Base-by-base conservation (phyloP, 1,140 invertebrate species). In the Drosophila nebulosa region DNA sequence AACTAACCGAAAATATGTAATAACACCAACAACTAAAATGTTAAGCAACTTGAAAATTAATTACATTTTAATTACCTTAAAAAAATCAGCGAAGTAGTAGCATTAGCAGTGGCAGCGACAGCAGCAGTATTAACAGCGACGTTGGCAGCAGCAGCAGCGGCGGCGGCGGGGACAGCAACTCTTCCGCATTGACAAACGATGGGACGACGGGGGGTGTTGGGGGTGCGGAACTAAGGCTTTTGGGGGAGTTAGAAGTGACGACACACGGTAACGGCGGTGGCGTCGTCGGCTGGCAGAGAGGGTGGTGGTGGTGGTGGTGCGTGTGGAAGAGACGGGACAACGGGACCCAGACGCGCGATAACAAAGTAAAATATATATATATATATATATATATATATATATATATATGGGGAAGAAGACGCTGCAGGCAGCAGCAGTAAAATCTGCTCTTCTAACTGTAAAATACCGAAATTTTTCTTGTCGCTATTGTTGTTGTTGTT, bases 401-500 rank as follows among this genome's bases (percentile, higher is more conserved):
- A n/a, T n/a, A n/a, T n/a, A n/a, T 63, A 59, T 51, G 69, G 63
- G 50, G 36, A 21, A 63, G 56, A 70, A 50, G 32, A 61, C 36
- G 67, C 52, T 51, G 14, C 21, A 55, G 14, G 35, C 52, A 46
- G 10, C 22, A 71, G 53, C 16, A n/a, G 61, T 6, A 39, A 39
- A 21, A 46, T 46, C 16, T 46, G 16, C 39, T 46, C 39, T 46
- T 46, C 26, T 27, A 53, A 52, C 35, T 50, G 62, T 51, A 65
- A 65, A 69, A 56, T 52, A 58, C 64, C 42, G 35, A 55, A 36
- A 35, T 52, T 59, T 26, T 60, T 26, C 53, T 64, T 74, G 65
- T 65, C 39, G 55, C 74, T 74, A 74, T 74, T 74, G 67, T 74
- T 52, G 53, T 59, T 26, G 36, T 64, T 74, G 65, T 65, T 30